phyloP scores from a whole-genome alignment of 2,888 invertebrate species.

The Athetis lepigone region DNA sequence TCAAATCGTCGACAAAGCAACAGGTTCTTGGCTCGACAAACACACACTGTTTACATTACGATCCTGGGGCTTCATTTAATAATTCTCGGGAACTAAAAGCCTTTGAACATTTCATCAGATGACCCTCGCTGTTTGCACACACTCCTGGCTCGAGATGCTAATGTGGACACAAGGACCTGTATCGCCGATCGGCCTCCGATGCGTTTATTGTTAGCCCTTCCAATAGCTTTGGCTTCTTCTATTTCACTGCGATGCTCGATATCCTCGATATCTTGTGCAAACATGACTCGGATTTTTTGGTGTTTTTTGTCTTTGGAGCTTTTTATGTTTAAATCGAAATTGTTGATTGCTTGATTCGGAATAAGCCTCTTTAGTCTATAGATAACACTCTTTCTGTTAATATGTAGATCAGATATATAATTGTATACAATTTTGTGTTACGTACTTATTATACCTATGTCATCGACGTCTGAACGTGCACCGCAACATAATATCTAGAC shows the following conservation, averaged over 20 bases:
- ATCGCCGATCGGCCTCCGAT: conserved; percentile 89
- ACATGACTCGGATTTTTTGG: conserved; percentile 70
- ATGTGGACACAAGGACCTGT: conserved; percentile 90
- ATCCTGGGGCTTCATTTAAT: conserved; percentile 91
- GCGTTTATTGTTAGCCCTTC: conserved; percentile 86
- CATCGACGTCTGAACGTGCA: conserved; percentile 13
- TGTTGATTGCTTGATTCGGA: conserved; percentile 16
- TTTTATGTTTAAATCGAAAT: conserved; percentile 33
- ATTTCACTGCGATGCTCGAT: conserved; percentile 84
- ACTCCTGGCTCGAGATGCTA: conserved; percentile 90
- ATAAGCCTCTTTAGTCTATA: conserved; percentile 10
- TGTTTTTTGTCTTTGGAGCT: conserved; percentile 53
- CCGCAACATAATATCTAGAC: conserved; percentile 39
- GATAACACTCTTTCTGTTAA: neutral
- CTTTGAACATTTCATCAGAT: conserved; percentile 91
- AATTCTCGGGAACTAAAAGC: conserved; percentile 91
- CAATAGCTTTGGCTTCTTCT: conserved; percentile 83
- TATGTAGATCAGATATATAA: neutral
- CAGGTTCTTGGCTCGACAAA: conserved; percentile 89
- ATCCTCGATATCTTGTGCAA: conserved; percentile 80
- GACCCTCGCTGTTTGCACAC: conserved; percentile 90
- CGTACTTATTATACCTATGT: neutral
- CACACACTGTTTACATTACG: conserved; percentile 88
- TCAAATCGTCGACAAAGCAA: conserved; percentile 88
- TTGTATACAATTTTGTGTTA: conserved; percentile 3